Conservation (phyloP, 2,797 vertebrate species). For the Cottoperca gobio region DNA sequence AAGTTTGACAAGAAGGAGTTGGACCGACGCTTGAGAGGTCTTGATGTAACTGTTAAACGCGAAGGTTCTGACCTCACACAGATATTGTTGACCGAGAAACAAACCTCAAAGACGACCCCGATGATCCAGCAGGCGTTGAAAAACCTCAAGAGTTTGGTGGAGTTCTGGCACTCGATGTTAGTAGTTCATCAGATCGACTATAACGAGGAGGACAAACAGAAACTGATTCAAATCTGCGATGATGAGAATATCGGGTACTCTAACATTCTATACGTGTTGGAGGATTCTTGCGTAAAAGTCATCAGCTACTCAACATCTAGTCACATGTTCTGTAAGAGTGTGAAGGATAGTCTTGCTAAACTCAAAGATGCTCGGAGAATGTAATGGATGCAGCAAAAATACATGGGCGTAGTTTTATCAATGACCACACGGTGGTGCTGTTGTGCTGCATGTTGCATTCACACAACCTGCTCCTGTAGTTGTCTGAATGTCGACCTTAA, state of each 20-base stretch:
- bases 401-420: accelerated
- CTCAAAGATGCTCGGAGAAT: background rate
- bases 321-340: background rate
- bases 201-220: background rate
- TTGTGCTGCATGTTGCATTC: background rate
- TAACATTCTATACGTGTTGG: slow-evolving; percentile 29
- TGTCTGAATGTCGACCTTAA: background rate
- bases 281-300: slow-evolving; percentile 44
- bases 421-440: slow-evolving; percentile 40
- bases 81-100: slow-evolving; percentile 21
- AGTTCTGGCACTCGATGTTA: accelerated
- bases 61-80: slow-evolving; percentile 1
- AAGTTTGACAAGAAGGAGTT: slow-evolving; percentile 15
- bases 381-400: accelerated
- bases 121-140: background rate
- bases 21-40: background rate
- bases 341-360: background rate
- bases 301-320: background rate
- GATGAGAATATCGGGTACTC: accelerated
- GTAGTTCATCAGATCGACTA: slow-evolving; percentile 43
- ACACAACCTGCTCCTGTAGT: background rate
- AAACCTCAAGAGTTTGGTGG: slow-evolving; percentile 5
- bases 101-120: background rate
- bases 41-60: accelerated
- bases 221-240: slow-evolving; percentile 31